Base-by-base conservation (phyloP, 2,797 vertebrate species). In the Lacerta viridis region DNA sequence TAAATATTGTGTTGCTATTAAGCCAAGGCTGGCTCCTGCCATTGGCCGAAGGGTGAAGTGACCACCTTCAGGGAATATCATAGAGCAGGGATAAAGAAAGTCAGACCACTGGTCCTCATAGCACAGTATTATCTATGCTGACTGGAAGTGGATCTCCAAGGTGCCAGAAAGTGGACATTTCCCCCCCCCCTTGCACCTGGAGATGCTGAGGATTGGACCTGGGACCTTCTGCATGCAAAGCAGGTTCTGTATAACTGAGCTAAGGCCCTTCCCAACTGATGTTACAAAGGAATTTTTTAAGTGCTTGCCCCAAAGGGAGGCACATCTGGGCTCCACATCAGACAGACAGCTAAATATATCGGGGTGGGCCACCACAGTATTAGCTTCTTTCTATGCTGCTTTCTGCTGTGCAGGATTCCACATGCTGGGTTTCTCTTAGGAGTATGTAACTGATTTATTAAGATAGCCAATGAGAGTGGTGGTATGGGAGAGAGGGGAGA, bases 361-460 rank as follows among this genome's bases (percentile, higher is more conserved):
- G 23, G 7, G 59, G 15, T 1, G 1, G 59, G 17, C 75, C 4
- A 27, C 5, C 13, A 69, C 11, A 50, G 8, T 72, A 86, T 80
- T 85, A 64, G 41, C 89, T 23, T 95, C 92, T 93, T 74, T 69
- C 66, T n/a, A 4, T 64, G 11, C 59, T 27, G 76, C n/a, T 43
- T 83, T 89, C 87, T 92, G 71, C n/a, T 15, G 9, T 91, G 39
- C 77, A 71, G 33, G 6, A 17, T 74, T 84, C 87, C 83, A 46
- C 50, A 55, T 61, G 66, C 64, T 80, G 93, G 83, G 92, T 92
- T 61, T 46, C 74, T 88, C 68, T 88, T 80, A 92, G 55, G 36
- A 93, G 1, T 50, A 86, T 81, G 69, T 91, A 92, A 87, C 88
- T 87, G 71, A 72, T 91, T 25, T 86, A 84, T 89, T 92, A 80